Percentiles rank a stretch among this genome's conserved stretches.
Conservation (phyloP, 1,140 invertebrate genomes). For the Aphaenogaster ashmeadi region DNA sequence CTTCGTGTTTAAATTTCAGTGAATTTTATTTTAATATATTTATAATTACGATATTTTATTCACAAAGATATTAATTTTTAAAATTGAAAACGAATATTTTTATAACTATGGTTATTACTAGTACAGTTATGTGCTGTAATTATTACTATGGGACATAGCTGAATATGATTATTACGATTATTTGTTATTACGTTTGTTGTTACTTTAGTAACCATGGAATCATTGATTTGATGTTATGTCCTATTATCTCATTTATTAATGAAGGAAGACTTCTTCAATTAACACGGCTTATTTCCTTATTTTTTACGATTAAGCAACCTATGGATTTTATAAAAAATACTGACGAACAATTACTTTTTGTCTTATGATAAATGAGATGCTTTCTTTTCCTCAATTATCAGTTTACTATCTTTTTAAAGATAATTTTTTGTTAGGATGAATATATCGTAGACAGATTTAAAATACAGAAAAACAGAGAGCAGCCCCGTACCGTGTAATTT, state of each 20-base stretch:
- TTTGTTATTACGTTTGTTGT: conserved; percentile 9
- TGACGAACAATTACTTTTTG: not conserved
- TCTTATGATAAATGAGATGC: not conserved
- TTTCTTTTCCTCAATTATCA: not conserved
- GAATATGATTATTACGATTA: not conserved
- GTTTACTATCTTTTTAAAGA: not conserved
- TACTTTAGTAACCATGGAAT: conserved; percentile 4
- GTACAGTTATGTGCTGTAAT: not conserved
- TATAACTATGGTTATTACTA: not conserved
- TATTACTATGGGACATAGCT: not conserved
- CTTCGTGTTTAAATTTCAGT: not conserved
- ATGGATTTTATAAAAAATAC: conserved; percentile 7
- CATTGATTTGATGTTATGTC: conserved; percentile 12
- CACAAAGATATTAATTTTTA: not conserved
- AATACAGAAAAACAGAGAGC: not conserved
- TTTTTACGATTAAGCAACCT: not conserved
- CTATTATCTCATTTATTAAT: not conserved
- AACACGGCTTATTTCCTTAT: not conserved
- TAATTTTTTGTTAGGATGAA: not conserved
- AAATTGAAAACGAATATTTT: not conserved
- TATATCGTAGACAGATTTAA: not conserved
- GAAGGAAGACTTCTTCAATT: not conserved
- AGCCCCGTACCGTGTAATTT: not conserved
- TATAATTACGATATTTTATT: not conserved
- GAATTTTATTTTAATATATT: conserved; percentile 11